These are phyloP conservation scores for Amphiura filiformis DNA, from an alignment of 35 echinoderm and acorn worm genomes.

Conservation along the genomic window DNA sequence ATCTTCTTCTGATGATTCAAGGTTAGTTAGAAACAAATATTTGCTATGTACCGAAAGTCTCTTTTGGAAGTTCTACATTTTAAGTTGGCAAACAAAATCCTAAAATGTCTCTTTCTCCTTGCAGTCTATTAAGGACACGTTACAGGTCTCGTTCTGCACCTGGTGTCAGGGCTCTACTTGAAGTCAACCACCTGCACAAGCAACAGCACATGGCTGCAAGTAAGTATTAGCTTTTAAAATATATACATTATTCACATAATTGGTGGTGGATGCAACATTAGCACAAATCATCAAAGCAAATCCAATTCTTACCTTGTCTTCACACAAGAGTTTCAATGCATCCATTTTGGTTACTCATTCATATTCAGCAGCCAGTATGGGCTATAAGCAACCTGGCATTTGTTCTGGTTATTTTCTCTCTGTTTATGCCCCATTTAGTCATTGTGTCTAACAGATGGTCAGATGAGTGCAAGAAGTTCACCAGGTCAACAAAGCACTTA, in stretches of 20 bases:
- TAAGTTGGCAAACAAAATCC: too few relatives aligned
- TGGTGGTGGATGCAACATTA: background rate
- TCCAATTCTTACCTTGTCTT: background rate
- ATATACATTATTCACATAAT: background rate
- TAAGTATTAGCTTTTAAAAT: too few relatives aligned
- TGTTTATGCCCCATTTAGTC: too few relatives aligned
- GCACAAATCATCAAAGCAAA: background rate
- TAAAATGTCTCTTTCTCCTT: too few relatives aligned
- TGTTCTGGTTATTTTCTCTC: too few relatives aligned
- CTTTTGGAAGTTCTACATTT: background rate
- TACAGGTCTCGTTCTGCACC: slow-evolving; percentile 67
- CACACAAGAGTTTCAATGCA: too few relatives aligned
- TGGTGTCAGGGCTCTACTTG: slow-evolving; percentile 52
- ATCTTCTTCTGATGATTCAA: background rate
- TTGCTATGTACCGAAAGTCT: background rate
- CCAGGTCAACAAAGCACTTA: too few relatives aligned
- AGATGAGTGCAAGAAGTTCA: too few relatives aligned
- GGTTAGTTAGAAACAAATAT: background rate
- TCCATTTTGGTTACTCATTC: too few relatives aligned
- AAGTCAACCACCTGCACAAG: slow-evolving; percentile 53
- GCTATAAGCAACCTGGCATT: too few relatives aligned
- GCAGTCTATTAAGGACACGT: slow-evolving; percentile 69
- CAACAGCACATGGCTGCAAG: slow-evolving; percentile 67
- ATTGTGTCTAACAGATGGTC: too few relatives aligned
- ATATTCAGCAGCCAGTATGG: too few relatives aligned